Evolutionary conservation across 2,888 invertebrate species (phyloP).

Genomic region (Apotomis betuletana): DNA sequence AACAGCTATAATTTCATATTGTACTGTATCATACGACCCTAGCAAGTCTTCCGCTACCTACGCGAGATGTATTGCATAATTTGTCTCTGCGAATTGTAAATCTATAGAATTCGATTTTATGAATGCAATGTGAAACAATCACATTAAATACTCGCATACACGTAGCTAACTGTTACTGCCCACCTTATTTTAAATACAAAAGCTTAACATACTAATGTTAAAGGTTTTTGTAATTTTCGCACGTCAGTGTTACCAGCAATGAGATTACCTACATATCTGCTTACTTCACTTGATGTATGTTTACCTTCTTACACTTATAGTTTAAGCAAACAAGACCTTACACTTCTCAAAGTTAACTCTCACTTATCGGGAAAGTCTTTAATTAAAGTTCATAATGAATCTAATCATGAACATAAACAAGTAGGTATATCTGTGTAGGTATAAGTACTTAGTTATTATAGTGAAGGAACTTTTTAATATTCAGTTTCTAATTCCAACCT

Average conservation of each 20-base stretch:
- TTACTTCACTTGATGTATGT: slow-evolving; percentile 20
- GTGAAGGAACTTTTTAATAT: neutral
- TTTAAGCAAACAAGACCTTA: slow-evolving; percentile 28
- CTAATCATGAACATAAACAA: slow-evolving; percentile 30
- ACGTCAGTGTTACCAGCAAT: slow-evolving; percentile 20
- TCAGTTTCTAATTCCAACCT: too few relatives aligned
- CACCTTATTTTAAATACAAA: slow-evolving; percentile 26
- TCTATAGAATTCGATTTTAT: neutral
- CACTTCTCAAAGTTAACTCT: slow-evolving; percentile 34
- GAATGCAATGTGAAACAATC: neutral
- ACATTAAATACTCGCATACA: neutral
- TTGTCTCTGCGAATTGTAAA: neutral
- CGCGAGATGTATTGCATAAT: too few relatives aligned
- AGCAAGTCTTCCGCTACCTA: too few relatives aligned
- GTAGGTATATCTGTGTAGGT: slow-evolving; percentile 15
- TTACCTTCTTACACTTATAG: slow-evolving; percentile 27
- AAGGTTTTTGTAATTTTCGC: slow-evolving; percentile 34
- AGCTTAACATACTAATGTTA: slow-evolving; percentile 26
- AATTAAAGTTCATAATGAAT: slow-evolving; percentile 39
- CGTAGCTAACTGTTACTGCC: slow-evolving; percentile 8
- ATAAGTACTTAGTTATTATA: too few relatives aligned
- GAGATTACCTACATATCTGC: slow-evolving; percentile 34
- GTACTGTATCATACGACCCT: too few relatives aligned
- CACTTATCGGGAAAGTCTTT: slow-evolving; percentile 38
- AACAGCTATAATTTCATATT: too few relatives aligned